phyloP scores from a whole-genome alignment of 1,140 invertebrate genomes.

The Hylaeus anthracinus region DNA sequence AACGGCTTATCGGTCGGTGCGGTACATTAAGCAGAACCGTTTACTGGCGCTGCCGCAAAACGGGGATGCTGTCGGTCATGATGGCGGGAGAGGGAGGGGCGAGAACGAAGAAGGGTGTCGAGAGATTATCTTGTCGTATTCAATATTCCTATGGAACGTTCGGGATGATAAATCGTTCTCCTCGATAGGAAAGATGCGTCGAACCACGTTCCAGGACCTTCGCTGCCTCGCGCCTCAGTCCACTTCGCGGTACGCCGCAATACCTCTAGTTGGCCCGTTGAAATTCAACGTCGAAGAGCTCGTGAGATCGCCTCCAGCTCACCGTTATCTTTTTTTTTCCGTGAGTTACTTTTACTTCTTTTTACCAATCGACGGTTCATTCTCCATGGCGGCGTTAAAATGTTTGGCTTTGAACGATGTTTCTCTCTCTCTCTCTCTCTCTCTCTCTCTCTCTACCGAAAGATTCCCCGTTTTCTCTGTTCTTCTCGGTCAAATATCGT shows the following conservation, averaged over 20 bases:
- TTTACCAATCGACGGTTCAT: background rate
- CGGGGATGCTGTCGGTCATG: slow-evolving; percentile 60
- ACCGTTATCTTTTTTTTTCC: no score
- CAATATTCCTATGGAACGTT: slow-evolving; percentile 70
- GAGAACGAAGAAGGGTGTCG: slow-evolving; percentile 55
- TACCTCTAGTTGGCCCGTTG: background rate
- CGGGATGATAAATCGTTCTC: slow-evolving; percentile 67
- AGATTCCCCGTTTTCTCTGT: background rate
- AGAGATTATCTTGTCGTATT: slow-evolving; percentile 72
- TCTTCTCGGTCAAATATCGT: background rate
- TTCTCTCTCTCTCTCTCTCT: background rate
- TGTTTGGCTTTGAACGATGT: background rate
- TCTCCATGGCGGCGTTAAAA: background rate
- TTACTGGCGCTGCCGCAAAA: slow-evolving; percentile 63
- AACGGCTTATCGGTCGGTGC: slow-evolving; percentile 67
- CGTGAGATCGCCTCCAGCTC: no score
- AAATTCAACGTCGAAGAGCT: background rate
- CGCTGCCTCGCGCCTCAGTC: slow-evolving; percentile 47
- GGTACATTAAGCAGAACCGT: slow-evolving; percentile 70
- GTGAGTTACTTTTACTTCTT: no score
- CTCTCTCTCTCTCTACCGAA: background rate
- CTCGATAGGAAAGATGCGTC: slow-evolving; percentile 68
- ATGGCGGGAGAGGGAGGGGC: slow-evolving; percentile 4
- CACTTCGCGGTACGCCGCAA: slow-evolving; percentile 15
- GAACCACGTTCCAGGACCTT: slow-evolving; percentile 60